A percentile compares a stretch with the other conserved stretches of the same genome.
Evolutionary conservation across 1,140 invertebrate genomes (phyloP).

Genomic region (Macrobrachium nipponense): DNA sequence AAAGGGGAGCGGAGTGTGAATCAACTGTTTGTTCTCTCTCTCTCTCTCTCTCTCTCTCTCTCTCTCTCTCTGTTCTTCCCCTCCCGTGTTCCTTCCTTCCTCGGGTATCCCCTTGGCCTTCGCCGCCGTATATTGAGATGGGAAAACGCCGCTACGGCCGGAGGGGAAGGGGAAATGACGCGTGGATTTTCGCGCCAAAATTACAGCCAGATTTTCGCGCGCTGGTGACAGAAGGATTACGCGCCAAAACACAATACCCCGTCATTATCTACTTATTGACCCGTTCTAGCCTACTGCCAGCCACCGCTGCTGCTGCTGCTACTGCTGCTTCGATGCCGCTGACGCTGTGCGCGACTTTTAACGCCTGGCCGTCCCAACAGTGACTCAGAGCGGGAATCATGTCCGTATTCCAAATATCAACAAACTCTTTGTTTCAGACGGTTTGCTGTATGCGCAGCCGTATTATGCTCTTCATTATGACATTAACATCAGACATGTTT

Average conservation of each 20-base stretch:
- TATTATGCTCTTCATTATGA: too few species aligned
- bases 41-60: slow-evolving; percentile 1
- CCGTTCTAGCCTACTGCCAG: slow-evolving; percentile 11
- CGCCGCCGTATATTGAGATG: slow-evolving; percentile 19
- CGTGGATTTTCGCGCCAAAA: slow-evolving; percentile 47
- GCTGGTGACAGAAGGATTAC: slow-evolving; percentile 47
- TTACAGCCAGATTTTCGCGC: slow-evolving; percentile 50
- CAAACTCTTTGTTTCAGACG: too few species aligned
- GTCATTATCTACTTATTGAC: slow-evolving; percentile 56
- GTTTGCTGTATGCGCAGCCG: too few species aligned
- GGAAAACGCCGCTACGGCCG: background rate
- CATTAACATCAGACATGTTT: too few species aligned
- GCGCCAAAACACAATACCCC: slow-evolving; percentile 47
- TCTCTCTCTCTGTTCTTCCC: background rate
- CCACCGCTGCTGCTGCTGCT: background rate
- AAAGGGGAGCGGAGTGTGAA: slow-evolving; percentile 44
- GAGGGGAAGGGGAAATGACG: slow-evolving; percentile 23
- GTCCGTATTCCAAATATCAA: too few species aligned
- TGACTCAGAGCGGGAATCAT: too few species aligned
- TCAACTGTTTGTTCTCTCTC: slow-evolving; percentile 57
- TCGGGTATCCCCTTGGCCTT: background rate
- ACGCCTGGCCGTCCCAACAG: too few species aligned
- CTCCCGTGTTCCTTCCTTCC: background rate
- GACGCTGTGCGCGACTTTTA: too few species aligned
- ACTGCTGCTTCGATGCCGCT: too few species aligned